phyloP scores from a whole-genome alignment of 2,888 invertebrate species.

The Hydrotaea diabolus region DNA sequence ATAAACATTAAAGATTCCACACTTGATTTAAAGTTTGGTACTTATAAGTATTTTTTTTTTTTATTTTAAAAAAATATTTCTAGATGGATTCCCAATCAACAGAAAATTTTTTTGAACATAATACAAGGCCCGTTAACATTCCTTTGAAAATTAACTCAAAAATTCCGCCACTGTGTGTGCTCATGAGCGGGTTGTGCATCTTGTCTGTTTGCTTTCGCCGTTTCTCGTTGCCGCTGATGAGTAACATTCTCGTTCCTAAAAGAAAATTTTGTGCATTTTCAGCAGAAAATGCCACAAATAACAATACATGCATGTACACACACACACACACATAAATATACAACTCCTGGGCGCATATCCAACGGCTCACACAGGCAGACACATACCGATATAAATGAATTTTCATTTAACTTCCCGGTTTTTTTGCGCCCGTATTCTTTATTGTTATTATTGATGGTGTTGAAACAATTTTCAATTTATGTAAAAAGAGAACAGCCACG shows the following conservation, averaged over 20 bases:
- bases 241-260: constrained; percentile 4
- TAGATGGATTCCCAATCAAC: too few relatives aligned
- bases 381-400: constrained; percentile 39
- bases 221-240: constrained; percentile 2
- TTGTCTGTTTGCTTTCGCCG: background rate
- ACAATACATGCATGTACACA: too few relatives aligned
- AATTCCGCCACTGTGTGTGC: too few relatives aligned
- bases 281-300: constrained; percentile 44
- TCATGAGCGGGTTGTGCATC: background rate
- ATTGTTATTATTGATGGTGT: constrained; percentile 52
- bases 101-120: too few relatives aligned
- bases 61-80: too few relatives aligned
- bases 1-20: too few relatives aligned
- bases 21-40: too few relatives aligned
- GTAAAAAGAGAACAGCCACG: background rate
- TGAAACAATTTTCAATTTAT: constrained; percentile 64
- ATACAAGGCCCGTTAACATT: too few relatives aligned
- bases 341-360: background rate
- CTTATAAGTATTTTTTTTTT: too few relatives aligned
- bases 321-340: background rate
- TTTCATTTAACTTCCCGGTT: constrained; percentile 25
- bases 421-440: constrained; percentile 28
- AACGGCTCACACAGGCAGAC: background rate
- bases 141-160: too few relatives aligned
- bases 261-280: constrained; percentile 55